Percentiles rank a stretch among this genome's conserved stretches.
These are phyloP conservation scores for Silurus glanis DNA, from an alignment of 2,113 vertebrate species.

Conservation along the genomic window DNA sequence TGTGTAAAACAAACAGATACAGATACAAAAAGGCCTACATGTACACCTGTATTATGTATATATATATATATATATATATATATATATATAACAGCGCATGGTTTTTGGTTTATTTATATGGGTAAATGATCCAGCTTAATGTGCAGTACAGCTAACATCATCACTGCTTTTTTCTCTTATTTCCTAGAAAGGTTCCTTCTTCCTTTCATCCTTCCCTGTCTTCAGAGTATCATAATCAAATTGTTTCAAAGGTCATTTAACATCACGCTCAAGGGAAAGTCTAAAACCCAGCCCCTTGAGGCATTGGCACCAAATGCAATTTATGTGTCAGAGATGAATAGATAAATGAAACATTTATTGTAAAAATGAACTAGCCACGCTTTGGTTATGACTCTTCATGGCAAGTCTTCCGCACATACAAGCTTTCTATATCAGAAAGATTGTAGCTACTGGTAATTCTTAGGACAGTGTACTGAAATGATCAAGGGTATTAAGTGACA, in stretches of 20 bases:
- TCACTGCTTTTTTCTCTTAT: neutral
- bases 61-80: too few species aligned
- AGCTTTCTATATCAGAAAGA: conserved; percentile 14
- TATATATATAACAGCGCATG: too few species aligned
- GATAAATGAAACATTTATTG: conserved; percentile 70
- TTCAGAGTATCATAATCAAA: conserved; percentile 78
- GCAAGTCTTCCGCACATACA: conserved; percentile 65
- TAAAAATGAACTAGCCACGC: conserved; percentile 71
- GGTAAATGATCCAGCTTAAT: neutral
- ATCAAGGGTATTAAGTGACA: conserved; percentile 18
- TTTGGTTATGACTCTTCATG: conserved; percentile 65
- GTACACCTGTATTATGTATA: neutral
- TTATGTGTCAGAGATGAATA: conserved; percentile 77
- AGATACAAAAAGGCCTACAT: neutral
- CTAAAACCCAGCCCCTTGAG: conserved; percentile 68
- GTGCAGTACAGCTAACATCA: neutral
- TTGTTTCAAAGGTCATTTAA: conserved; percentile 81
- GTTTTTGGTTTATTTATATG: too few species aligned
- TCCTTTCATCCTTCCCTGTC: conserved; percentile 67
- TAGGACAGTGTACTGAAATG: conserved; percentile 11
- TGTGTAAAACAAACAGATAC: neutral
- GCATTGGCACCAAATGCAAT: conserved; percentile 72
- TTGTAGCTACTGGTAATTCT: conserved; percentile 8
- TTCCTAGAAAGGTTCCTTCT: neutral
- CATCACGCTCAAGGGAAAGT: conserved; percentile 71